These are phyloP conservation scores for Drosophila orosa DNA, from an alignment of 1,140 invertebrate genomes.

Conservation along the genomic window DNA sequence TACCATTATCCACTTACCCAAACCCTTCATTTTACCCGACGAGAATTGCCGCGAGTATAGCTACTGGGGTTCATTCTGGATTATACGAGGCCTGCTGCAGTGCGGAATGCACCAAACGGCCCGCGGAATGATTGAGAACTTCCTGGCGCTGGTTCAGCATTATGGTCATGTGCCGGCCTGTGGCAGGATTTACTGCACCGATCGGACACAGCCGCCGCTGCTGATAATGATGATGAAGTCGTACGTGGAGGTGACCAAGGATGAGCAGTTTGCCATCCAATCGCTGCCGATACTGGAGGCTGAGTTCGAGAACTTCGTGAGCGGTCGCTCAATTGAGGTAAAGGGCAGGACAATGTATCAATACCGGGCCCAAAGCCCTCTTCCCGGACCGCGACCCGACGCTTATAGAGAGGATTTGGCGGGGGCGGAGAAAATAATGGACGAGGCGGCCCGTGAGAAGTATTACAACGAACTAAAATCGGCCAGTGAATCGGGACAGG, in stretches of 20 bases:
- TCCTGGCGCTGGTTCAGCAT: constrained; percentile 89
- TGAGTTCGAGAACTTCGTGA: constrained; percentile 92
- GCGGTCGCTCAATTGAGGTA: constrained; percentile 88
- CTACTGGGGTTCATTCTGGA: constrained; percentile 98
- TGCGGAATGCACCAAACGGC: constrained; percentile 93
- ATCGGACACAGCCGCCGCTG: constrained; percentile 93
- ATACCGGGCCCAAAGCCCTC: constrained; percentile 89
- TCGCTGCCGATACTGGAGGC: constrained; percentile 90
- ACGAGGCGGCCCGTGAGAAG: constrained; percentile 88
- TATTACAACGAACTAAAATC: constrained; percentile 93
- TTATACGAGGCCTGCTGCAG: constrained; percentile 92
- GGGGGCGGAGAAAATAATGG: constrained; percentile 85
- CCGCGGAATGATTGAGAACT: constrained; percentile 92
- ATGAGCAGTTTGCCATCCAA: constrained; percentile 88
- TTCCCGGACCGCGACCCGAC: constrained; percentile 93
- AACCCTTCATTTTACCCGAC: constrained; percentile 96
- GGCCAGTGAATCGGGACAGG: constrained; percentile 96
- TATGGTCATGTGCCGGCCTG: constrained; percentile 95
- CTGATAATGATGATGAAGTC: constrained; percentile 93
- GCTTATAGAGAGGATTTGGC: constrained; percentile 91
- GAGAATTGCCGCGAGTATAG: constrained; percentile 96
- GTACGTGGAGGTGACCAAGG: constrained; percentile 89
- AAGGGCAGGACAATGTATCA: constrained; percentile 88
- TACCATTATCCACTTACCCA: constrained; percentile 94
- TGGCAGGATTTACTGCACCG: constrained; percentile 93